Base-by-base conservation (phyloP, 2,888 invertebrate species). In the Adineta ricciae region DNA sequence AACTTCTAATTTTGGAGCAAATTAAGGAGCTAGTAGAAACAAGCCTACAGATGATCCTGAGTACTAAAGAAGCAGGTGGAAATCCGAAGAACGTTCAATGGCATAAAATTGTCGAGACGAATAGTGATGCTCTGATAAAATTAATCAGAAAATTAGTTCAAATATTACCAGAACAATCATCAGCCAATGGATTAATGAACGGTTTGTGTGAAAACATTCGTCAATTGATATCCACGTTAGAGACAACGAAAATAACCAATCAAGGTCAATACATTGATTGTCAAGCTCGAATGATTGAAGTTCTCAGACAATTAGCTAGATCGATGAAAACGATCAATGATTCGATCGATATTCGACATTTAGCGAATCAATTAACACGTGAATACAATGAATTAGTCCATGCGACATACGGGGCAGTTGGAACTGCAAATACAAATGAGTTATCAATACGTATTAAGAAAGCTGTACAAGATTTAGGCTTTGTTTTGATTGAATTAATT, bases 21-120 rank as follows among this genome's bases (percentile, higher is more conserved):
- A 93, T 95, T 3, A 95, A 97, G 90, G 97, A 97, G 0, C 96
- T 97, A 84, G 93, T 95, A 0, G 99, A 99, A 91, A 94, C 95
- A 27, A 94, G 95, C 3, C 92, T 95, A 9, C 95, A 96, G 88
- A 92, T 97, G 86, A 92, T 96, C 83, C 94, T 94, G 87, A 93
- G 94, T 0, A 93, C 95, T 1, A 95, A 95, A 89, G 94, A 95
- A 88, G 93, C 95, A 0, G 97, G 95, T 0, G 98, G 98, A 8
- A 98, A 98, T 92, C 95, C 96, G 0, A 94, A 94, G 91, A 94
- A 94, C 93, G 91, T 93, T 4, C 89, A 93, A 86, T 92, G 94
- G 2, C 97, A 97, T 91, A 92, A 93, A 0, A 94, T 94, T 86
- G 93, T 97, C 73, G 95, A 96, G 87, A 95, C 95, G 85, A 93